A percentile compares a stretch with the other conserved stretches of the same genome.
These are phyloP conservation scores for Apamea epomidion DNA, from an alignment of 2,888 invertebrate species.

Conservation along the genomic window DNA sequence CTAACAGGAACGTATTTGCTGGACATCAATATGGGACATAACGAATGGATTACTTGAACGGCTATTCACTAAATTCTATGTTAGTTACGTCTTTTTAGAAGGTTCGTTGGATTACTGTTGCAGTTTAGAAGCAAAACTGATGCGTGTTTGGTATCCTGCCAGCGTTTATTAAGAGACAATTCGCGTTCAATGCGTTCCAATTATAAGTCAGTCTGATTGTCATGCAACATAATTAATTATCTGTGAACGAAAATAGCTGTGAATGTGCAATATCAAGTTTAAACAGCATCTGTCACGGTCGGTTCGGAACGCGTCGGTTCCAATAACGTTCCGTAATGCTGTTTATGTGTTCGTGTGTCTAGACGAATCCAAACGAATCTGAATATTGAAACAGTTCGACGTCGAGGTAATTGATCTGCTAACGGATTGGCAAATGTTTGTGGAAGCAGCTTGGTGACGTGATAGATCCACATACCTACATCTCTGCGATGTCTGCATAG, in stretches of 20 bases:
- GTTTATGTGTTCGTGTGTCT: constrained; percentile 40
- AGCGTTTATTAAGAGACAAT: constrained; percentile 79
- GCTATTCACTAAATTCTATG: constrained; percentile 48
- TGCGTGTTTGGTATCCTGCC: constrained; percentile 76
- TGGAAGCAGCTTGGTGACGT: constrained; percentile 29
- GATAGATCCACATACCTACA: constrained; percentile 11
- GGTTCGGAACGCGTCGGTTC: constrained; percentile 4
- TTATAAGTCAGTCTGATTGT: constrained; percentile 71
- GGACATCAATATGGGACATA: constrained; percentile 66
- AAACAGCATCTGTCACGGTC: constrained; percentile 27
- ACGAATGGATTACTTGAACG: constrained; percentile 56
- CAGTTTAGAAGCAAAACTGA: constrained; percentile 52
- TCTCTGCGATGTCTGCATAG: constrained; percentile 8
- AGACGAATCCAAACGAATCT: constrained; percentile 47
- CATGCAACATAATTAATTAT: constrained; percentile 63
- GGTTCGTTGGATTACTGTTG: constrained; percentile 20
- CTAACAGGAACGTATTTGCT: constrained; percentile 66
- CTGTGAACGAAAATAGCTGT: constrained; percentile 55
- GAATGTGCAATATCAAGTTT: constrained; percentile 48
- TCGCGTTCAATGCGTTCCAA: constrained; percentile 72
- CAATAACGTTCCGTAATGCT: constrained; percentile 35
- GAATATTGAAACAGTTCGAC: constrained; percentile 51
- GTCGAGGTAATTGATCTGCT: constrained; percentile 54
- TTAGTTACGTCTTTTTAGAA: constrained; percentile 18
- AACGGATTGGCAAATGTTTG: constrained; percentile 47